Conservation (phyloP, 2,113 vertebrate genomes). For the Zosterops pallidus region DNA sequence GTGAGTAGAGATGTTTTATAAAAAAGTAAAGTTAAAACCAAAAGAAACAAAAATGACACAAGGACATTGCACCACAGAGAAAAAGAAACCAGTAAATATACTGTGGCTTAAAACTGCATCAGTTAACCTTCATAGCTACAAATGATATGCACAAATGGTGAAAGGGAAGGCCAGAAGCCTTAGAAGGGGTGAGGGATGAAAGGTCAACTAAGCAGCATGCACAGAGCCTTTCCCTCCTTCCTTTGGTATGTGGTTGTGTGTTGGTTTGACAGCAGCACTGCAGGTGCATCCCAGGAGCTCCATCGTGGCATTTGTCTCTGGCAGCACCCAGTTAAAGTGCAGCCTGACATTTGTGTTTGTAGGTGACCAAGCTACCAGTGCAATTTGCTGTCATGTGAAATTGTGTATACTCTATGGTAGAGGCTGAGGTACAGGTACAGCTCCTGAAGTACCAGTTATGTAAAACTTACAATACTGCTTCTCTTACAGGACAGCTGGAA, state of each 20-base stretch:
- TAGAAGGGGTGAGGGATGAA: not conserved
- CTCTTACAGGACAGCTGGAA: not conserved
- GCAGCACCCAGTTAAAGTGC: not conserved
- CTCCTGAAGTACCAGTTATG: not conserved
- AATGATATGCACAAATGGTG: not conserved
- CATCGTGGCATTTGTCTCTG: not conserved
- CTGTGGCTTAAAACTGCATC: not conserved
- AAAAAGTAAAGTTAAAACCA: not conserved
- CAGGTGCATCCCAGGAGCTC: not conserved
- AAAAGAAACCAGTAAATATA: not conserved
- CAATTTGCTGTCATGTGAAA: too few species aligned
- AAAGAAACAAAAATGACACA: not conserved
- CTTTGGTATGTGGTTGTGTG: fast-evolving
- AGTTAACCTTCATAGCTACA: not conserved
- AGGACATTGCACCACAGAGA: not conserved
- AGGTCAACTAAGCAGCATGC: fast-evolving
- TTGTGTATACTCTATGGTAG: not conserved
- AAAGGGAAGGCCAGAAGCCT: not conserved
- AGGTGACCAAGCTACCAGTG: not conserved
- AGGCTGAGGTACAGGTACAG: not conserved
- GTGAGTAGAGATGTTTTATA: not conserved
- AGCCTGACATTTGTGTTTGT: not conserved
- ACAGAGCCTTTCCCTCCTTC: fast-evolving
- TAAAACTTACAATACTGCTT: not conserved
- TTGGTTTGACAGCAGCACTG: not conserved